Evolutionary conservation across 2,113 vertebrate genomes (phyloP).

Genomic region (Calidris pygmaea): DNA sequence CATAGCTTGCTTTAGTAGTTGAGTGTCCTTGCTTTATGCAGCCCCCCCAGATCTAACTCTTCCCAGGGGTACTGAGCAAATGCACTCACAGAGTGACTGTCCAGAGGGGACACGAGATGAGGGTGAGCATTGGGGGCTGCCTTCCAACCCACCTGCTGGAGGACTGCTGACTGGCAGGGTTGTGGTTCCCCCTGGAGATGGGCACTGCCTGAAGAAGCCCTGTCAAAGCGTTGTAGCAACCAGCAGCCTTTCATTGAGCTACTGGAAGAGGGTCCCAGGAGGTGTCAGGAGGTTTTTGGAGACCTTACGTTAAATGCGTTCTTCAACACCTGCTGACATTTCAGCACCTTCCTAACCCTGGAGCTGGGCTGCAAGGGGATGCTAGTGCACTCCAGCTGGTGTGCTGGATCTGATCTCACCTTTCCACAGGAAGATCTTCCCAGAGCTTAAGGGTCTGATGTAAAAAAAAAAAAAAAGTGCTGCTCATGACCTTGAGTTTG

Average conservation of each 20-base stretch:
- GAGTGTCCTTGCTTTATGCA: neutral
- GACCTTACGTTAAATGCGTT: neutral
- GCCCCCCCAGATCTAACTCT: neutral
- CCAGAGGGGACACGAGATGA: accelerated
- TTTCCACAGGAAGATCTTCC: neutral
- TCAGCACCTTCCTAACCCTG: neutral
- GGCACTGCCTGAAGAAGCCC: neutral
- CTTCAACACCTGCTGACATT: neutral
- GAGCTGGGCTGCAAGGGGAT: neutral
- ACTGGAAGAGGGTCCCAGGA: neutral
- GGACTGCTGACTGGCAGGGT: neutral
- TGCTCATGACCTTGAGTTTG: neutral
- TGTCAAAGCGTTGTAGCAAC: neutral
- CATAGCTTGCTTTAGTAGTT: neutral
- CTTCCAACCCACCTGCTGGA: neutral
- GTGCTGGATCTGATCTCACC: neutral
- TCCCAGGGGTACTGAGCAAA: neutral
- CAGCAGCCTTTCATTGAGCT: neutral
- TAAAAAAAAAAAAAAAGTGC: neutral
- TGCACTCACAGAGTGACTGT: neutral
- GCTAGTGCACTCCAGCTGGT: neutral
- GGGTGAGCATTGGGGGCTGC: neutral
- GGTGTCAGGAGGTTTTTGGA: neutral
- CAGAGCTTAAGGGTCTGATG: neutral
- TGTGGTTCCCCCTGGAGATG: neutral